These are phyloP conservation scores for Lanius collurio DNA, from an alignment of 2,113 vertebrate species.

Conservation along the genomic window DNA sequence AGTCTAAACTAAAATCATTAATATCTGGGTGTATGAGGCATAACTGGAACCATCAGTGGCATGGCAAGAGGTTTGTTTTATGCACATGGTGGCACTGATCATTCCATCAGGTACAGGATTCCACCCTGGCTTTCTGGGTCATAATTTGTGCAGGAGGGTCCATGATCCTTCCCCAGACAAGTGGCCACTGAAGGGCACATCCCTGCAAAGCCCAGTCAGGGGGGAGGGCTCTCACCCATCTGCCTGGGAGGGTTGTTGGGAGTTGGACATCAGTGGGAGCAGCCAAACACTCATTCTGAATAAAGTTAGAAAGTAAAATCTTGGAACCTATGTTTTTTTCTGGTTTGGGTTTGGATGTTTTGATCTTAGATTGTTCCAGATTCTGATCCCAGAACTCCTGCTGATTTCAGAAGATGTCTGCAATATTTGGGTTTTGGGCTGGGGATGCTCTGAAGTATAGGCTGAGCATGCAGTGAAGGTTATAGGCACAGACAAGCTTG, in stretches of 20 bases:
- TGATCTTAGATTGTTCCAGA: not conserved
- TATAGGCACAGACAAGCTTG: not conserved
- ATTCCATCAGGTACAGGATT: not conserved
- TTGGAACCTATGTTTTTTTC: not conserved
- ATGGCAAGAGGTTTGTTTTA: not conserved
- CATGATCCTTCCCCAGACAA: not conserved
- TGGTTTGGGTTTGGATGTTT: not conserved
- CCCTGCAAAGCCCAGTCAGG: not conserved
- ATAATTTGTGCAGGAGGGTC: not conserved
- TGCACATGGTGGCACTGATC: not conserved
- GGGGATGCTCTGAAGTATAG: not conserved
- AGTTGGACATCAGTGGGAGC: not conserved
- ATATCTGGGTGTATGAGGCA: not conserved
- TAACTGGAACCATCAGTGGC: not conserved
- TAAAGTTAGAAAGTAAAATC: not conserved
- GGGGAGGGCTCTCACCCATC: not conserved
- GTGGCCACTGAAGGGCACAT: not conserved
- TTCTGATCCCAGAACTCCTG: not conserved
- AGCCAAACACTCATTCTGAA: not conserved
- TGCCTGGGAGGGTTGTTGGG: not conserved
- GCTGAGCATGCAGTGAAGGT: conserved; percentile 2
- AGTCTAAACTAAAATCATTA: not conserved
- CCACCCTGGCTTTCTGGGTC: not conserved
- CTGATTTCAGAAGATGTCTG: not conserved
- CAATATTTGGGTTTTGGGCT: not conserved